Evolutionary conservation across 92 coral and sea anemone species (phyloP).

Genomic region (Phenganax subtilis): DNA sequence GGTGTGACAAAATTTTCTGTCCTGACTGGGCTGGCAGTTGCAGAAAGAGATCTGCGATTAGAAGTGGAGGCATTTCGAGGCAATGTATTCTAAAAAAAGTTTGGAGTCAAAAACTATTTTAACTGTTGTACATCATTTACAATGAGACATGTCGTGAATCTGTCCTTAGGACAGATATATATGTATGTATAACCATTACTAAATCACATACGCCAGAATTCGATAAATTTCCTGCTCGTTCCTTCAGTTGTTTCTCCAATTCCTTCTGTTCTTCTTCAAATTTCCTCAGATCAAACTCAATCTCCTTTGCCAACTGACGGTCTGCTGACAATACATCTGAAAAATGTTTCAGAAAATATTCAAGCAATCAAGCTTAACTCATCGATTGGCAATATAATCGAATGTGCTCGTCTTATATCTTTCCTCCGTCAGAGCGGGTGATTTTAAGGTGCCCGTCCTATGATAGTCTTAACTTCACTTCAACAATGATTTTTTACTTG

Average conservation of each 20-base stretch:
- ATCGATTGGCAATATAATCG: too few relatives aligned
- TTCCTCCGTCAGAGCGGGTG: too few relatives aligned
- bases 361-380: too few relatives aligned
- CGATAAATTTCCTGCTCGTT: conserved; percentile 41
- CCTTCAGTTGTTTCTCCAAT: conserved; percentile 54
- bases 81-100: background rate
- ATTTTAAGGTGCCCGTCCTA: too few relatives aligned
- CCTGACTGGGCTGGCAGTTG: conserved; percentile 23
- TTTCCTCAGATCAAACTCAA: conserved; percentile 93
- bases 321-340: conserved; percentile 88
- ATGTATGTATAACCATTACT: background rate
- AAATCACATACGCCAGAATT: background rate
- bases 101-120: background rate
- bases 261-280: conserved; percentile 96
- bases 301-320: conserved; percentile 91
- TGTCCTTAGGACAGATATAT: background rate
- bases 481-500: too few relatives aligned
- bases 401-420: too few relatives aligned
- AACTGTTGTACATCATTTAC: background rate
- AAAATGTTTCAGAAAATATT: too few relatives aligned
- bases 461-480: too few relatives aligned
- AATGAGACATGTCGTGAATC: too few relatives aligned
- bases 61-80: background rate
- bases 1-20: conserved; percentile 55
- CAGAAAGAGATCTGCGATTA: conserved; percentile 23